Percentiles rank a stretch among this genome's conserved stretches.
Conservation (phyloP, 2,113 vertebrate species). For the Tamias sibiricus region DNA sequence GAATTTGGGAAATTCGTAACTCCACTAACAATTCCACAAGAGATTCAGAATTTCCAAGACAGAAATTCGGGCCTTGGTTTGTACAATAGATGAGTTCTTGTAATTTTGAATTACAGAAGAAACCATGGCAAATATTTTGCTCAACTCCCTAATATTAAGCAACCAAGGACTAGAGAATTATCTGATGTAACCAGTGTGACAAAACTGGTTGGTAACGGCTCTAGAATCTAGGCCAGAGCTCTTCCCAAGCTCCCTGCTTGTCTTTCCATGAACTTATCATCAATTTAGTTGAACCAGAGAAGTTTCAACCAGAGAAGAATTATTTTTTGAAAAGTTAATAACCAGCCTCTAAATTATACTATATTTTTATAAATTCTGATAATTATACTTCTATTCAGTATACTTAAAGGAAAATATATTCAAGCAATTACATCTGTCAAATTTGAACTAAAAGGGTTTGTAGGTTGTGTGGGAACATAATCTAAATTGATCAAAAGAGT, state of each 20-base stretch:
- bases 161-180: conserved; percentile 49
- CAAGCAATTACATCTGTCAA: neutral
- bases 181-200: conserved; percentile 23
- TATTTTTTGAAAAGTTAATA: conserved; percentile 46
- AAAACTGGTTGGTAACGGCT: conserved; percentile 1
- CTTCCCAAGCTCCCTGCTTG: neutral
- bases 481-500: conserved; percentile 38
- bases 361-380: conserved; percentile 33
- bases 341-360: neutral
- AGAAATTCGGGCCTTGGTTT: neutral
- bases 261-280: conserved; percentile 25
- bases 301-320: conserved; percentile 20
- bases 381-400: conserved; percentile 14
- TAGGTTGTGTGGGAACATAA: neutral
- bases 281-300: neutral
- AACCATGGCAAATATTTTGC: conserved; percentile 40
- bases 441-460: neutral
- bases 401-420: conserved; percentile 44
- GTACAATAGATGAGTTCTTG: neutral
- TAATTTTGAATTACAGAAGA: conserved; percentile 51
- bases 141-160: conserved; percentile 40
- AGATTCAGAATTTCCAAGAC: conserved; percentile 55
- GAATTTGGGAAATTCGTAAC: conserved; percentile 23
- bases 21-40: conserved; percentile 5
- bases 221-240: neutral